These are phyloP conservation scores for Ploceus nigricollis DNA, from an alignment of 2,113 vertebrate species.

Conservation along the genomic window DNA sequence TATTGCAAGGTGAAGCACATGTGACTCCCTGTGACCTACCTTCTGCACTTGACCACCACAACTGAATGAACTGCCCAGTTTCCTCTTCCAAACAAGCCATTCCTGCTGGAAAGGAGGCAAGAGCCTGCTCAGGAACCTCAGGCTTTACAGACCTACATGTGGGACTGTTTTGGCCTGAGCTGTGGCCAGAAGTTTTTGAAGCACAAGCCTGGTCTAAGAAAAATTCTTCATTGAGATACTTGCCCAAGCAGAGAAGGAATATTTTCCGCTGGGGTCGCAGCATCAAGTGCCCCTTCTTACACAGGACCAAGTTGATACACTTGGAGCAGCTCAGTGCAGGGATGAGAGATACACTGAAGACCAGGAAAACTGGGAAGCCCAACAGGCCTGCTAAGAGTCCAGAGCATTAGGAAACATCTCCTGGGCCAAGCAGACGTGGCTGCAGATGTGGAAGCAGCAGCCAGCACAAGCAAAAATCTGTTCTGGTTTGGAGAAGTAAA, in stretches of 20 bases:
- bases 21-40: neutral
- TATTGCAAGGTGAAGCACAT: neutral
- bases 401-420: neutral
- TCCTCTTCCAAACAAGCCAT: neutral
- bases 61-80: neutral
- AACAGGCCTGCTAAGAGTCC: neutral
- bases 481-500: neutral
- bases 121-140: neutral
- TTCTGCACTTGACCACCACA: accelerated
- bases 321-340: neutral
- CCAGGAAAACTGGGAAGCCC: neutral
- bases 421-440: neutral
- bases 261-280: neutral
- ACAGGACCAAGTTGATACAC: accelerated
- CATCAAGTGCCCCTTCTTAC: neutral
- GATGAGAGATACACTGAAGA: neutral
- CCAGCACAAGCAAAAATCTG: neutral
- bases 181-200: neutral
- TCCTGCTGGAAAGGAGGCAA: neutral
- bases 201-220: neutral
- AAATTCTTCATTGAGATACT: neutral
- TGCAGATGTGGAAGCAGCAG: neutral
- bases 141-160: neutral
- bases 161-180: neutral
- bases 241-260: neutral